Base-by-base conservation (phyloP, 2,888 invertebrate species). In the Drosophila robusta region DNA sequence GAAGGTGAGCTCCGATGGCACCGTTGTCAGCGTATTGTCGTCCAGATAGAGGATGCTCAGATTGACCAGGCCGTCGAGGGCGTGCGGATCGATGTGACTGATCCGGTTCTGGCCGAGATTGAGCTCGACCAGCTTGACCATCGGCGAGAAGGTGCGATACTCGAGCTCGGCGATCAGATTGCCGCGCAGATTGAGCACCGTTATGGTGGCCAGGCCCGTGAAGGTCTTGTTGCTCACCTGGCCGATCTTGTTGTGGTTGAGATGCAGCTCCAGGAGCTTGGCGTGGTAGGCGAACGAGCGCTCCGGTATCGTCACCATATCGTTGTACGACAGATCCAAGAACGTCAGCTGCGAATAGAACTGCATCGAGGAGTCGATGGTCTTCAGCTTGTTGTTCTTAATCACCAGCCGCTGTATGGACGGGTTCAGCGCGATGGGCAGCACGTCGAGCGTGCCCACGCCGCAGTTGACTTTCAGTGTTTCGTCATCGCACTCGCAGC, bases 351-450 rank as follows among this genome's bases (percentile, higher is more conserved):
- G 97, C 0, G 95, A 95, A 92, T 97, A 97, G 93, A 97, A 97
- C 90, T 96, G 96, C 92, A 97, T 96, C 24, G 97, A 96, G 50
- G 96, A 96, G 92, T 97, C 97, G 78, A 97, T 96, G 14, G 96
- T 96, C 91, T 96, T 97, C 87, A 97, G 97, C 89, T 95, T 95
- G 92, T 97, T 97, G 92, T 96, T 96, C 87, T 95, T 95, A 71
- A 97, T 94, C 80, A 97, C 96, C 86, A 97, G 94, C 57, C 97
- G 94, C 90, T 96, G 96, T 73, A 97, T 97, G 86, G 96, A 96
- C 41, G 98, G 98, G 93, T 98, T 98, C 73, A 98, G 93, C 3
- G 97, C 96, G 88, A 98, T 98, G 69, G 98, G 98, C 70, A 98
- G 94, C 57, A 97, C 97, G 93, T 97, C 97, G 69, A 98, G 94